Percentiles rank a stretch among this genome's conserved stretches.
These are phyloP conservation scores for Frieseomelitta varia DNA, from an alignment of 1,140 invertebrate genomes.

Conservation along the genomic window DNA sequence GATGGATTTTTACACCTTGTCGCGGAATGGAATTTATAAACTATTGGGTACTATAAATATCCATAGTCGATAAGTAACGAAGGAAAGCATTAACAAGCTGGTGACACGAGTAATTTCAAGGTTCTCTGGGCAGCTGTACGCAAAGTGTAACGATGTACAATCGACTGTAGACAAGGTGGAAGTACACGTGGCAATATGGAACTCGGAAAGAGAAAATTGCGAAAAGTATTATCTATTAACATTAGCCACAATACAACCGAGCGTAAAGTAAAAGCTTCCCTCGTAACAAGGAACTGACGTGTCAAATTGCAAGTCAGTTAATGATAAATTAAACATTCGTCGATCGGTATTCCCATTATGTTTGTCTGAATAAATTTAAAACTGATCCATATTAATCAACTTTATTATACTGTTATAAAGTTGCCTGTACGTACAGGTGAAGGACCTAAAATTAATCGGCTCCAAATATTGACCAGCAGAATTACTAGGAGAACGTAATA, in stretches of 20 bases:
- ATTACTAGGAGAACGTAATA: neutral
- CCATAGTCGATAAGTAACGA: neutral
- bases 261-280: neutral
- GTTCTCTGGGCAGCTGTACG: neutral
- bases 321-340: neutral
- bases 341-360: too few species aligned
- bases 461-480: neutral
- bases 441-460: slow-evolving; percentile 9
- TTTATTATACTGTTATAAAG: too few species aligned
- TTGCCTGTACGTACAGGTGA: neutral
- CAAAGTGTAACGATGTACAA: slow-evolving; percentile 12
- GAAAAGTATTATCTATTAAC: neutral
- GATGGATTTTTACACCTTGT: neutral
- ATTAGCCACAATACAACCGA: neutral
- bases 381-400: too few species aligned
- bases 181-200: slow-evolving; percentile 41
- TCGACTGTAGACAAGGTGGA: slow-evolving; percentile 38
- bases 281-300: neutral
- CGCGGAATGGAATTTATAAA: neutral
- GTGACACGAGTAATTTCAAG: slow-evolving; percentile 33
- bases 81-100: slow-evolving; percentile 13
- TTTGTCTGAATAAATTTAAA: neutral
- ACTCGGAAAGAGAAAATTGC: slow-evolving; percentile 32
- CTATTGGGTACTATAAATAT: slow-evolving; percentile 3
- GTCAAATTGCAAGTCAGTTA: neutral